These are phyloP conservation scores for Megalurothrips usitatus DNA, from an alignment of 2,888 invertebrate species.

Conservation along the genomic window DNA sequence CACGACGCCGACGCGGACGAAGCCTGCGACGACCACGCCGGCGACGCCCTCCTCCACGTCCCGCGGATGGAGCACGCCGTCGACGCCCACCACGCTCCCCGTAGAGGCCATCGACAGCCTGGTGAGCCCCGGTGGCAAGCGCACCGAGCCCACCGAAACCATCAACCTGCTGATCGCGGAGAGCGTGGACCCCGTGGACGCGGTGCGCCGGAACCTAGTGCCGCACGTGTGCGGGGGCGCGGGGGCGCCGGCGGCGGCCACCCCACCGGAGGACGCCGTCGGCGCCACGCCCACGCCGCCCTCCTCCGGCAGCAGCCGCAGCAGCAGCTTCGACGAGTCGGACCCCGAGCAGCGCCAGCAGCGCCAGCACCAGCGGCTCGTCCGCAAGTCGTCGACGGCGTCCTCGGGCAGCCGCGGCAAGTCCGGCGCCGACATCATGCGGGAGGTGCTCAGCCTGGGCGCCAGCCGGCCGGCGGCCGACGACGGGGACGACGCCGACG, in stretches of 20 bases:
- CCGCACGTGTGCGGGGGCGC: constrained; percentile 67
- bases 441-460: constrained; percentile 43
- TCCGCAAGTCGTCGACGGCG: constrained; percentile 45
- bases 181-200: constrained; percentile 64
- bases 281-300: constrained; percentile 29
- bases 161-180: constrained; percentile 35
- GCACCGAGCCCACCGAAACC: constrained; percentile 33
- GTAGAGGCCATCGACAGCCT: constrained; percentile 40
- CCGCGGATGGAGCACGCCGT: constrained; percentile 45
- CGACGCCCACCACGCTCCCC: constrained; percentile 36
- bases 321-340: background rate
- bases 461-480: background rate
- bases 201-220: constrained; percentile 66
- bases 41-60: constrained; percentile 31
- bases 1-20: background rate
- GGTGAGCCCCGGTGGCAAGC: constrained; percentile 38
- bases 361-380: constrained; percentile 36
- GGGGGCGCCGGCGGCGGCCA: constrained; percentile 43
- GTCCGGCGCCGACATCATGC: constrained; percentile 45
- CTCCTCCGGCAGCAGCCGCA: background rate
- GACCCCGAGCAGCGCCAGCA: background rate
- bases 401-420: constrained; percentile 45
- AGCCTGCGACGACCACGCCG: background rate
- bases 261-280: constrained; percentile 21
- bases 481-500: constrained; percentile 42